These are phyloP conservation scores for Etia nguti DNA, from an alignment of 2,113 vertebrate genomes.

Conservation along the genomic window DNA sequence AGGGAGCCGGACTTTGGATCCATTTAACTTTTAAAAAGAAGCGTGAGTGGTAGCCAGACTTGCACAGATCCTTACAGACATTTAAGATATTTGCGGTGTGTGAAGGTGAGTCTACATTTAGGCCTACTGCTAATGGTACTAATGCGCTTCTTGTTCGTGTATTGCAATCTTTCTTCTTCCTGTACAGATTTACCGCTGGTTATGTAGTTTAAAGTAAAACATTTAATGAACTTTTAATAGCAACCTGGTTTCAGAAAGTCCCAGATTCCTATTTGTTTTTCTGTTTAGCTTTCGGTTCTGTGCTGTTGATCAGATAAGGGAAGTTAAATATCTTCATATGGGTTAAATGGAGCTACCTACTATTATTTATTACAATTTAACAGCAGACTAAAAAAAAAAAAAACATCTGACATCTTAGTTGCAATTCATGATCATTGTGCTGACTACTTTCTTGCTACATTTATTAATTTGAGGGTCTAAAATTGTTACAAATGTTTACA, in stretches of 20 bases:
- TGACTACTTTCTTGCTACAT: background rate
- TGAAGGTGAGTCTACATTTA: conserved; percentile 6
- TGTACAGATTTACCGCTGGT: background rate
- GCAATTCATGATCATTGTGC: background rate
- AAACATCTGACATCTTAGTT: background rate
- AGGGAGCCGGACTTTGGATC: background rate
- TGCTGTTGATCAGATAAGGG: background rate
- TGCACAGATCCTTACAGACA: background rate
- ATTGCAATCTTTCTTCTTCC: background rate
- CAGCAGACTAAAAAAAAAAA: background rate
- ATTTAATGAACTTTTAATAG: background rate
- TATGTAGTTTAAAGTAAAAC: background rate
- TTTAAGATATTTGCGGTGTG: background rate
- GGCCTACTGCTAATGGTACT: background rate
- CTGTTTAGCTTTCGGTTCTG: background rate
- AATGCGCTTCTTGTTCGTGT: background rate
- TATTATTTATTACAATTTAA: background rate
- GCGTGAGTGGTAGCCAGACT: background rate
- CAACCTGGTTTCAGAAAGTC: background rate
- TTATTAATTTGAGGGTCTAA: background rate
- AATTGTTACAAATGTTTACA: background rate
- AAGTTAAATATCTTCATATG: background rate
- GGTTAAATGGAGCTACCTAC: background rate
- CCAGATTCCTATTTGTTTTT: background rate
- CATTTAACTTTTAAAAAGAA: background rate